Evolutionary conservation across 2,888 invertebrate genomes (phyloP), one percentile per base, ranked within the genome.

Genomic region (Megastigmus dorsalis): DNA sequence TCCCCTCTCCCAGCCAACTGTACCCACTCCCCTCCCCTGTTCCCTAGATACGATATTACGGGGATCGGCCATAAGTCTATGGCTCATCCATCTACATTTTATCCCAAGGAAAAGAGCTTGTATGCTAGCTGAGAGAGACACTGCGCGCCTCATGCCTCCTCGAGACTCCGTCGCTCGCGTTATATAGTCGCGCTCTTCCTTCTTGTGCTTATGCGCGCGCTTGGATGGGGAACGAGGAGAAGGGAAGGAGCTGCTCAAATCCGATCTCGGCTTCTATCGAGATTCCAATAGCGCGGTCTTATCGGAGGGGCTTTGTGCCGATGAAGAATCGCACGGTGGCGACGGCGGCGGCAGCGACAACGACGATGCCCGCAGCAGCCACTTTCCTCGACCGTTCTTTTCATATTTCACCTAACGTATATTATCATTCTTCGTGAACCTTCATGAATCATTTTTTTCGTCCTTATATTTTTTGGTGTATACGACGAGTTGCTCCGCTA

Each of bases 41-140:
- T 78, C 79, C 26, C 38, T 70, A 76, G 73, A 65, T 75, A 82
- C 82, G 85, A 85, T 86, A 87, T 87, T 86, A 86, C 85, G 80
- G 82, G 84, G 85, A 82, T 85, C 82, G 82, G 81, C 70, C 82
- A 86, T 87, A 87, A 85, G 87, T 87, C 86, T 83, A 84, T 84
- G 82, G 85, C 85, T 86, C 87, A 86, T 86, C 86, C 84, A 86
- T 87, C 85, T 83, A 84, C 84, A 86, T 86, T 87, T 87, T 85
- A 86, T 87, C 83, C 85, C 79, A 74, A 71, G 75, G 77, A 63
- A 69, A 65, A 75, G 9, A 43, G 59, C n/a, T 23, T n/a, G n/a
- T n/a, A n/a, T n/a, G n/a, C n/a, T n/a, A n/a, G n/a, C n/a, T n/a
- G n/a, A n/a, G n/a, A 28, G 9, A 59, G 13, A 23, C 41, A 59